Conservation (phyloP, 2,113 vertebrate genomes). For the Mola mola region DNA sequence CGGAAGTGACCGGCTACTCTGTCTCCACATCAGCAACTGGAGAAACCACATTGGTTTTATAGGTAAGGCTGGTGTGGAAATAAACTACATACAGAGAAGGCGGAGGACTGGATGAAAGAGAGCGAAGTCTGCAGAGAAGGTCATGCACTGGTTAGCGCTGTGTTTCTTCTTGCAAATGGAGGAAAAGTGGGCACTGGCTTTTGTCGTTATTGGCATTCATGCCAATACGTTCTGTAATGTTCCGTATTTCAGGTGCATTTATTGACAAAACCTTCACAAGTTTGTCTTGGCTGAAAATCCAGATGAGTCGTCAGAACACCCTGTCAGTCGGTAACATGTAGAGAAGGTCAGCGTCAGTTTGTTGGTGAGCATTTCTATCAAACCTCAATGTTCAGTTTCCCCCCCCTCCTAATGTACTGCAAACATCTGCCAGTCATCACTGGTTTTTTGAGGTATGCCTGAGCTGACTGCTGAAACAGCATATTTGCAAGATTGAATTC, state of each 20-base stretch:
- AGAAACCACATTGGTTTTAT: constrained; percentile 38
- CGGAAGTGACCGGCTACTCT: constrained; percentile 32
- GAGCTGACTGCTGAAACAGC: constrained; percentile 46
- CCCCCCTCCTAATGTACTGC: constrained; percentile 7
- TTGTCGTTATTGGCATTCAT: constrained; percentile 53
- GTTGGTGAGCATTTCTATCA: constrained; percentile 13
- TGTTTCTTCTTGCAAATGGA: constrained; percentile 25
- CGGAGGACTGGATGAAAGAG: constrained; percentile 13
- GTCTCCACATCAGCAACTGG: constrained; percentile 29
- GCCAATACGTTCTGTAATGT: not conserved
- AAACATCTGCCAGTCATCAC: constrained; percentile 30
- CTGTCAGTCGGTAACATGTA: constrained; percentile 28
- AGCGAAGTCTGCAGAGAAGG: constrained; percentile 24
- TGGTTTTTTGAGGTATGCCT: constrained; percentile 26
- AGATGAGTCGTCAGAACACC: constrained; percentile 57
- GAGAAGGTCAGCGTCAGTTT: constrained; percentile 36
- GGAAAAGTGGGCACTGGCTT: constrained; percentile 11
- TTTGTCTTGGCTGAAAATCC: constrained; percentile 55
- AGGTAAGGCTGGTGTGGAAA: constrained; percentile 26
- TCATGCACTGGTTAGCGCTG: constrained; percentile 27
- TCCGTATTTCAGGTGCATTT: constrained; percentile 40
- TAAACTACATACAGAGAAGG: constrained; percentile 19
- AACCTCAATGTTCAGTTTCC: constrained; percentile 26
- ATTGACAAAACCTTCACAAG: constrained; percentile 30
- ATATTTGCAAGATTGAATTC: constrained; percentile 44